A percentile compares a stretch with the other conserved stretches of the same genome.
phyloP scores from a whole-genome alignment of 1,140 invertebrate genomes.

The Brachionus calyciflorus region DNA sequence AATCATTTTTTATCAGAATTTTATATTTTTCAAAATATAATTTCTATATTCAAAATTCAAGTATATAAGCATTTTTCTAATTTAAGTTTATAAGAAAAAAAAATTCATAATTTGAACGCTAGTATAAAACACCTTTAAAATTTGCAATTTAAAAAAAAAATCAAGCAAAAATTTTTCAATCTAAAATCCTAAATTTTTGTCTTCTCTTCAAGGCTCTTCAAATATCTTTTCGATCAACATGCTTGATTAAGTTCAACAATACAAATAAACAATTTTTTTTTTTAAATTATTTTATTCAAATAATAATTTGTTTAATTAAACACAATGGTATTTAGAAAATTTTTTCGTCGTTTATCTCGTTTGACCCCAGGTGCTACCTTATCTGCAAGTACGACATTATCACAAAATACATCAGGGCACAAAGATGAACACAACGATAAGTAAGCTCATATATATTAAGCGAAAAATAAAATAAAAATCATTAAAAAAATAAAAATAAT shows the following conservation, averaged over 20 bases:
- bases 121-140: neutral
- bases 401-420: neutral
- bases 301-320: neutral
- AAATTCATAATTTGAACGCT: slow-evolving; percentile 35
- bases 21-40: neutral
- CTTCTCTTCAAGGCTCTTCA: neutral
- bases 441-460: too few species aligned
- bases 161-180: too few species aligned
- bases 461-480: too few species aligned
- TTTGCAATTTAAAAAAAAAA: neutral
- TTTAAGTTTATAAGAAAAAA: too few species aligned
- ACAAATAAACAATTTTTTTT: too few species aligned
- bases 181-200: neutral
- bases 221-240: too few species aligned
- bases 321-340: slow-evolving; percentile 5
- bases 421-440: slow-evolving; percentile 3
- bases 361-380: neutral
- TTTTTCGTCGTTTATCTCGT: neutral
- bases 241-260: neutral
- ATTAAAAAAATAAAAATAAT: too few species aligned
- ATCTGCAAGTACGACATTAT: neutral
- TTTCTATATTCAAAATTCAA: neutral
- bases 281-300: neutral
- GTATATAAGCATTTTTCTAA: neutral
- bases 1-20: slow-evolving; percentile 17